These are phyloP conservation scores for Notodonta dromedarius DNA, from an alignment of 2,888 invertebrate genomes.

Conservation along the genomic window DNA sequence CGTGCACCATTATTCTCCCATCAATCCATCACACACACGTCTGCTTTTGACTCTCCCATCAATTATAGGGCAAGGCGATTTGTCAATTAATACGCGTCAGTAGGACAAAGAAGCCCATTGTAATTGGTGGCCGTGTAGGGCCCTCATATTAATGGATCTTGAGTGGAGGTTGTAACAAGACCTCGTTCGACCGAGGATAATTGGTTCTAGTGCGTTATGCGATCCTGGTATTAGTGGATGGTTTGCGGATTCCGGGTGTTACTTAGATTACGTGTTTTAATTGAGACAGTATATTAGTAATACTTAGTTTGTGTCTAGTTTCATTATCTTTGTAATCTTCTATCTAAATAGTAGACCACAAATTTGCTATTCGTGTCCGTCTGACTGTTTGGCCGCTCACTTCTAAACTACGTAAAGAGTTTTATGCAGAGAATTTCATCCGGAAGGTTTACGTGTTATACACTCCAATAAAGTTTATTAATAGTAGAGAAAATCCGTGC, in stretches of 20 bases:
- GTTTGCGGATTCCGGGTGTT: neutral
- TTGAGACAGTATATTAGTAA: neutral
- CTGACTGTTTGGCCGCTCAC: no score
- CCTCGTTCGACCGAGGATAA: slow-evolving; percentile 35
- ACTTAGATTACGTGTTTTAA: neutral
- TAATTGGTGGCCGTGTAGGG: slow-evolving; percentile 59
- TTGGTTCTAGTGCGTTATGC: slow-evolving; percentile 38
- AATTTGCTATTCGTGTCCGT: no score
- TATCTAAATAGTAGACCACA: no score
- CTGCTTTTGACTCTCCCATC: slow-evolving; percentile 49
- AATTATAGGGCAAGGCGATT: slow-evolving; percentile 53
- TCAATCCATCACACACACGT: slow-evolving; percentile 39
- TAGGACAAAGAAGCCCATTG: slow-evolving; percentile 60
- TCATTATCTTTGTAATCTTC: no score
- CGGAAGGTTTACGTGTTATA: no score
- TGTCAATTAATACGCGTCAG: slow-evolving; percentile 68
- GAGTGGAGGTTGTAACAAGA: slow-evolving; percentile 29
- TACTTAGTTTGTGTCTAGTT: neutral
- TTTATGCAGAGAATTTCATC: no score
- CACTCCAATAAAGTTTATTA: no score
- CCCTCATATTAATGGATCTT: slow-evolving; percentile 64
- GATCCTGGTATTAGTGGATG: slow-evolving; percentile 19
- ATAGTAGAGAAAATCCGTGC: no score
- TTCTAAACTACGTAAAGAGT: no score
- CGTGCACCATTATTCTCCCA: slow-evolving; percentile 18